Evolutionary conservation across 2,888 invertebrate species (phyloP).

Genomic region (Drosophila mettleri): DNA sequence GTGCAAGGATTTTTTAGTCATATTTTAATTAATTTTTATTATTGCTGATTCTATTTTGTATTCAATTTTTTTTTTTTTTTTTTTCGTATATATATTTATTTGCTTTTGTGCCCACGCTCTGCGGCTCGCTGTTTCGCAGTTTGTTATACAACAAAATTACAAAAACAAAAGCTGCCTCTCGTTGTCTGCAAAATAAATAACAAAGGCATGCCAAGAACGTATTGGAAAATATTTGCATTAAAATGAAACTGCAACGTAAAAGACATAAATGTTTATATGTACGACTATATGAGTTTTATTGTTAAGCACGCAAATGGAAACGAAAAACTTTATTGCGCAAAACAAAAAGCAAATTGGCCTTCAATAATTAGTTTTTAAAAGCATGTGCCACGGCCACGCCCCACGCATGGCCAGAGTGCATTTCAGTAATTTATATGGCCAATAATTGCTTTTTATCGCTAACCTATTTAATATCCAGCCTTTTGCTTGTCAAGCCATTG

Average conservation of each 20-base stretch:
- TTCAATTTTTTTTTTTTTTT: neutral
- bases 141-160: conserved; percentile 55
- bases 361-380: conserved; percentile 43
- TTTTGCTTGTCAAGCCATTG: conserved; percentile 61
- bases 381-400: conserved; percentile 29
- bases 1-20: conserved; percentile 76
- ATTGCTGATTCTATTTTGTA: conserved; percentile 9
- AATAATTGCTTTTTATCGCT: conserved; percentile 59
- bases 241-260: conserved; percentile 63
- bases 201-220: conserved; percentile 70
- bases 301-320: conserved; percentile 41
- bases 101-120: conserved; percentile 60
- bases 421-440: conserved; percentile 58
- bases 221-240: conserved; percentile 65
- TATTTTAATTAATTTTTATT: conserved; percentile 40
- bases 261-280: conserved; percentile 45
- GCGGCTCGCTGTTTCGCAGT: conserved; percentile 59
- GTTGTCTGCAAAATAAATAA: conserved; percentile 59
- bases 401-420: conserved; percentile 25
- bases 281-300: conserved; percentile 38
- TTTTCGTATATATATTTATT: conserved; percentile 17
- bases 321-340: conserved; percentile 29
- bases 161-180: conserved; percentile 29
- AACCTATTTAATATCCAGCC: conserved; percentile 60
- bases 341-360: conserved; percentile 43